These are phyloP conservation scores for Nanger granti DNA, from an alignment of 2,113 vertebrate genomes.

Conservation along the genomic window DNA sequence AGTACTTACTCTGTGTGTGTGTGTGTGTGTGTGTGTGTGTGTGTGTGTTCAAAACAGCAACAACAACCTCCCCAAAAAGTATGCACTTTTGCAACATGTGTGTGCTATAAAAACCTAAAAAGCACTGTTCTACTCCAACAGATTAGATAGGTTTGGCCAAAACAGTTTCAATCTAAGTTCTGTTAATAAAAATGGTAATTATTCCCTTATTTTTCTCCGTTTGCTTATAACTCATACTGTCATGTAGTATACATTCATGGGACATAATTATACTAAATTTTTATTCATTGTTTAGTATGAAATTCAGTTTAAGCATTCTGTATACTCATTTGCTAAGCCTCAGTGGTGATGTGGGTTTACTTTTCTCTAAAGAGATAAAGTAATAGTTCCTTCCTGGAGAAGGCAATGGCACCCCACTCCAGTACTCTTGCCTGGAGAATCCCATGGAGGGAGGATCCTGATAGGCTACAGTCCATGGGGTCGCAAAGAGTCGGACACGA, in stretches of 20 bases:
- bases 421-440: not conserved
- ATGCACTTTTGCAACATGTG: not conserved
- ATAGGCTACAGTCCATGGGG: not conserved
- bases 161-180: constrained; percentile 21
- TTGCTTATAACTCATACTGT: not conserved
- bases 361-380: constrained; percentile 15
- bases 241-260: not conserved
- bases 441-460: not conserved
- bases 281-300: not conserved
- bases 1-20: too few species aligned
- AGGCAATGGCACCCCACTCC: not conserved
- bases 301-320: not conserved
- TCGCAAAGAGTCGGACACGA: not conserved
- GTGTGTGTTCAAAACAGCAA: not conserved
- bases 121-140: not conserved
- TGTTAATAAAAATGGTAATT: not conserved
- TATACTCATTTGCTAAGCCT: constrained; percentile 12
- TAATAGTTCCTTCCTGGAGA: not conserved
- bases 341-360: not conserved
- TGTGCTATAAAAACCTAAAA: not conserved
- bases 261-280: not conserved
- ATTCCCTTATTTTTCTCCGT: constrained; percentile 4
- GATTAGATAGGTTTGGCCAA: not conserved
- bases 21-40: too few species aligned
- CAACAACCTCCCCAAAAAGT: not conserved